Conservation (phyloP, 2,888 invertebrate genomes). For the Tricholauxania praeusta region DNA sequence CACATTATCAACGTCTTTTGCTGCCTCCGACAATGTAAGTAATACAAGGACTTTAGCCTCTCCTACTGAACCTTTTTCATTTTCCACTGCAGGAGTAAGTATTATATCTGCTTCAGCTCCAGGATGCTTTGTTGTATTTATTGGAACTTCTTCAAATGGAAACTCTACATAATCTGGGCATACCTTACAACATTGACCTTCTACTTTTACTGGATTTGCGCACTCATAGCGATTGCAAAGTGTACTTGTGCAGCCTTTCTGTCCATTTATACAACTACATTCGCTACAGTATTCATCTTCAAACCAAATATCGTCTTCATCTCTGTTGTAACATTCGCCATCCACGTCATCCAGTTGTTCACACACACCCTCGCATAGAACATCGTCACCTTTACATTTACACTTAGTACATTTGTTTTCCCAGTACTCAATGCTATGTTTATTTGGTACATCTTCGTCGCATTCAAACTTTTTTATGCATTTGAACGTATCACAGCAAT, state of each 20-base stretch:
- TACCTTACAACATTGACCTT: slow-evolving; percentile 59
- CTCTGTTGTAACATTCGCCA: slow-evolving; percentile 46
- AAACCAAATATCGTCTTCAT: slow-evolving; percentile 55
- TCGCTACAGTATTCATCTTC: slow-evolving; percentile 54
- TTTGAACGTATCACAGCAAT: slow-evolving; percentile 69
- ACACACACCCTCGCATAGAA: slow-evolving; percentile 45
- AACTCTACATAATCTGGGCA: slow-evolving; percentile 48
- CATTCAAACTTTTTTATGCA: slow-evolving; percentile 58
- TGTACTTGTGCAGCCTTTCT: slow-evolving; percentile 50
- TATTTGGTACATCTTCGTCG: slow-evolving; percentile 24
- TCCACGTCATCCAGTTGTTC: slow-evolving; percentile 32
- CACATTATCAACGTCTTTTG: not conserved
- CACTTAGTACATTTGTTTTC: slow-evolving; percentile 54
- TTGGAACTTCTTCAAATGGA: not conserved
- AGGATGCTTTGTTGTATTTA: not conserved
- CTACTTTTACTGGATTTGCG: slow-evolving; percentile 50
- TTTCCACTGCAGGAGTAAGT: not conserved
- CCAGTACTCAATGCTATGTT: slow-evolving; percentile 44
- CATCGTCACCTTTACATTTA: slow-evolving; percentile 50
- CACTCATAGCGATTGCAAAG: slow-evolving; percentile 55
- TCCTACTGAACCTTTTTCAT: not conserved
- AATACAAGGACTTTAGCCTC: not conserved
- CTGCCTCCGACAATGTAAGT: not conserved
- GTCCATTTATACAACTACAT: slow-evolving; percentile 55
- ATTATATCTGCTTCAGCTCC: not conserved